These are phyloP conservation scores for Drosophila burlai DNA, from an alignment of 1,140 invertebrate species.

Conservation along the genomic window DNA sequence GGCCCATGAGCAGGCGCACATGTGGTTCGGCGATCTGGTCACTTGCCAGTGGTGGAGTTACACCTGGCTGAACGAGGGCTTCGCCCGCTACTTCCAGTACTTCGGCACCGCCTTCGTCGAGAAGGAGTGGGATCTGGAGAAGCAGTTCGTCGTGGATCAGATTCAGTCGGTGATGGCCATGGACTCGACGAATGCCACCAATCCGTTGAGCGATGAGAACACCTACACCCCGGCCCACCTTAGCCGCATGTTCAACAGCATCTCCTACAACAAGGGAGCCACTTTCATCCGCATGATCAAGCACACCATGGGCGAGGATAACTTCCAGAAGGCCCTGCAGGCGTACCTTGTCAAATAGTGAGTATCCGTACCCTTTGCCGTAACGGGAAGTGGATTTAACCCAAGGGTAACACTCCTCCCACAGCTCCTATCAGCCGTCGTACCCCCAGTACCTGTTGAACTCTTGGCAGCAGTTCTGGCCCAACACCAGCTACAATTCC, in stretches of 20 bases:
- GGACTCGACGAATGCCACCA: slow-evolving; percentile 89
- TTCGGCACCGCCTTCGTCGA: slow-evolving; percentile 87
- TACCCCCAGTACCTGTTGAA: slow-evolving; percentile 87
- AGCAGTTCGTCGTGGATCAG: slow-evolving; percentile 88
- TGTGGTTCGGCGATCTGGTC: slow-evolving; percentile 90
- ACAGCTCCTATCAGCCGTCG: slow-evolving; percentile 86
- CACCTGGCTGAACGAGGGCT: slow-evolving; percentile 90
- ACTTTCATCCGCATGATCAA: slow-evolving; percentile 92
- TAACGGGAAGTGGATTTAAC: not conserved
- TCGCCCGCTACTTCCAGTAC: slow-evolving; percentile 90
- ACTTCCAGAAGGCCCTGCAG: slow-evolving; percentile 88
- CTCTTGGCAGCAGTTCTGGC: slow-evolving; percentile 86
- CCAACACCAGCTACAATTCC: slow-evolving; percentile 13
- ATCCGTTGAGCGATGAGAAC: slow-evolving; percentile 86
- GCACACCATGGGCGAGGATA: slow-evolving; percentile 88
- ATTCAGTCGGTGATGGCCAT: slow-evolving; percentile 88
- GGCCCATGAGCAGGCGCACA: slow-evolving; percentile 89
- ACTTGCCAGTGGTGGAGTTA: slow-evolving; percentile 90
- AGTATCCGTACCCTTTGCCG: slow-evolving; percentile 6
- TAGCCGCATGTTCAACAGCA: slow-evolving; percentile 87
- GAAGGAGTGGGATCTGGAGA: slow-evolving; percentile 86
- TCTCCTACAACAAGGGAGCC: slow-evolving; percentile 89
- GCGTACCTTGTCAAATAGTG: slow-evolving; percentile 87
- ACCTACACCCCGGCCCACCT: slow-evolving; percentile 86
- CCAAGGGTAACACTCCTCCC: not conserved